Evolutionary conservation across 2,888 invertebrate species (phyloP).

Genomic region (Platycheirus rosarum): DNA sequence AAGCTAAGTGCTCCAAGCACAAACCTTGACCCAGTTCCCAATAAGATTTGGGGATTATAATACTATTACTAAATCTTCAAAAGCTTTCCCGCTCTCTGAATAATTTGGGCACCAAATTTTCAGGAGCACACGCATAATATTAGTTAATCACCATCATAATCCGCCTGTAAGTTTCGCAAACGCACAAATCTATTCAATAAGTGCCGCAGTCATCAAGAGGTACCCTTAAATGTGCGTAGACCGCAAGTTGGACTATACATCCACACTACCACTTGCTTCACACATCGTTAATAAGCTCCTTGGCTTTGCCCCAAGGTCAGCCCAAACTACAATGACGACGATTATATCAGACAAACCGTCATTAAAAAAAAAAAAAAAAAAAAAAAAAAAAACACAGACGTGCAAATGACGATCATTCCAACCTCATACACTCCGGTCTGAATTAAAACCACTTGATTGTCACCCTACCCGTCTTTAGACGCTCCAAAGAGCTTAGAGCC

Average conservation of each 20-base stretch:
- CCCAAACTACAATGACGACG: slow-evolving; percentile 32
- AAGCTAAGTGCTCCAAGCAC: slow-evolving; percentile 10
- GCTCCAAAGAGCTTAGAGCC: slow-evolving; percentile 49
- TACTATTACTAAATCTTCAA: not conserved
- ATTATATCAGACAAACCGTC: slow-evolving; percentile 67
- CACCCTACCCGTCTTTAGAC: not conserved
- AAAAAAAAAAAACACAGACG: no score
- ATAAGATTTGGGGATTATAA: slow-evolving; percentile 30
- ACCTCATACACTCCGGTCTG: slow-evolving; percentile 4
- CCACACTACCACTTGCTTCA: slow-evolving; percentile 60
- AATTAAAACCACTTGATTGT: not conserved
- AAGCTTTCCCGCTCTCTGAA: slow-evolving; percentile 24
- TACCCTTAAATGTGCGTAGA: slow-evolving; percentile 48
- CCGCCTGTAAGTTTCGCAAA: slow-evolving; percentile 47
- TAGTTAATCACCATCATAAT: slow-evolving; percentile 19
- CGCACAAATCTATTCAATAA: slow-evolving; percentile 63
- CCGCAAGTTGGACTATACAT: slow-evolving; percentile 6
- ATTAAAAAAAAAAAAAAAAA: slow-evolving; percentile 39
- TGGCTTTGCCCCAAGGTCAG: slow-evolving; percentile 72
- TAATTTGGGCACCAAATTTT: not conserved
- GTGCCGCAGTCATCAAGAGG: slow-evolving; percentile 44
- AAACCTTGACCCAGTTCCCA: slow-evolving; percentile 29
- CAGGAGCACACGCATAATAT: not conserved
- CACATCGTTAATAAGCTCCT: slow-evolving; percentile 67
- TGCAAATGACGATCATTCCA: slow-evolving; percentile 53